These are phyloP conservation scores for Prunella fulvescens DNA, from an alignment of 2,113 vertebrate genomes.

Conservation along the genomic window DNA sequence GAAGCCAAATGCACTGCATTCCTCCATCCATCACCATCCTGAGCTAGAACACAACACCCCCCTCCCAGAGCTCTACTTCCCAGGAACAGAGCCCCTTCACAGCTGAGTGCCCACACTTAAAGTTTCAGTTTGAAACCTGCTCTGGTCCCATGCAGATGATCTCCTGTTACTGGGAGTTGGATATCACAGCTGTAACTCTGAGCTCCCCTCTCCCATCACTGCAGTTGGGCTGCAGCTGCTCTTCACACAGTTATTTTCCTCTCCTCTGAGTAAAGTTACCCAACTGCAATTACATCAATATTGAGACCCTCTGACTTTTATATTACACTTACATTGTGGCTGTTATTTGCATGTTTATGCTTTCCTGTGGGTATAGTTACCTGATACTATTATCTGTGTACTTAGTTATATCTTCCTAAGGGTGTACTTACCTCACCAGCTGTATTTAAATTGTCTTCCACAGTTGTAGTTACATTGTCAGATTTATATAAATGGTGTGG, in stretches of 20 bases:
- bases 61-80: accelerated
- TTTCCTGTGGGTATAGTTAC: conserved; percentile 23
- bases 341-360: conserved; percentile 46
- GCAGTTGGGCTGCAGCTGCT: neutral
- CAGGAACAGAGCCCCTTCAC: neutral
- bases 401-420: conserved; percentile 37
- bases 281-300: neutral
- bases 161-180: neutral
- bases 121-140: neutral
- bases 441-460: conserved; percentile 27
- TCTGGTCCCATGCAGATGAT: neutral
- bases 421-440: neutral
- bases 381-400: conserved; percentile 18
- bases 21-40: neutral
- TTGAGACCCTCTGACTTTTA: neutral
- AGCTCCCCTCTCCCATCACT: neutral
- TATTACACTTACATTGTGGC: neutral
- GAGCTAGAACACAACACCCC: neutral
- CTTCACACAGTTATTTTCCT: neutral
- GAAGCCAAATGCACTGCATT: neutral
- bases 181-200: neutral
- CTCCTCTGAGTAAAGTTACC: neutral
- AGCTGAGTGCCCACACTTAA: neutral
- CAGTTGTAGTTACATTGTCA: neutral
- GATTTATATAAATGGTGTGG: neutral